Conservation (phyloP, 64 coral and sea anemone genomes). For the Montipora cactus region DNA sequence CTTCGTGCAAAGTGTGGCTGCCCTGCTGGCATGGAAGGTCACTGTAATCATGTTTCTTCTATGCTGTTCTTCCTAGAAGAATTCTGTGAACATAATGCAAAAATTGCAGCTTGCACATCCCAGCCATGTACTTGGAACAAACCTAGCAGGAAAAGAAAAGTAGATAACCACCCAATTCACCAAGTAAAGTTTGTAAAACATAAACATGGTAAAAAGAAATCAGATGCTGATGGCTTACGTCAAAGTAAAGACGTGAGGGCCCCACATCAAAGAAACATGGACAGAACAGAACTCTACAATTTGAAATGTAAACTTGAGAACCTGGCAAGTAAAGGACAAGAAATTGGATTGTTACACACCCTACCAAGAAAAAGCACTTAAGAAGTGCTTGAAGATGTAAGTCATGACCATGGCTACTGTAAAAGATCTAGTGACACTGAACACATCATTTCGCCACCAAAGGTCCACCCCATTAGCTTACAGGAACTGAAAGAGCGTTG, state of each 20-base stretch:
- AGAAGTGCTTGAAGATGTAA: slow-evolving; percentile 39
- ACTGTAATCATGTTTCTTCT: slow-evolving; percentile 57
- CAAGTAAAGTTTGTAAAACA: slow-evolving; percentile 49
- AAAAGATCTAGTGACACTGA: slow-evolving; percentile 28
- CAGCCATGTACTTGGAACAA: slow-evolving; percentile 38
- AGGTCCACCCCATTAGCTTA: slow-evolving; percentile 1
- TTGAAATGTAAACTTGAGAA: not conserved
- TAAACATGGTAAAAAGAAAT: slow-evolving; percentile 24
- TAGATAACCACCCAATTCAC: slow-evolving; percentile 1
- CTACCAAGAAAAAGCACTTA: slow-evolving; percentile 50
- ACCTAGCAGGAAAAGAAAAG: slow-evolving; percentile 42
- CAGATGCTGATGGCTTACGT: too few relatives aligned
- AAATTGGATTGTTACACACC: slow-evolving; percentile 40
- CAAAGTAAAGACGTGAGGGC: too few relatives aligned
- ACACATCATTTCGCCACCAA: slow-evolving; percentile 48
- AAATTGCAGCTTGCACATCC: slow-evolving; percentile 62
- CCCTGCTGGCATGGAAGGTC: slow-evolving; percentile 44
- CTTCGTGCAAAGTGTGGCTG: slow-evolving; percentile 57
- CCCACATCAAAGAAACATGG: too few relatives aligned
- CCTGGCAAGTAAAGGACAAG: not conserved
- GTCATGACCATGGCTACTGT: slow-evolving; percentile 29
- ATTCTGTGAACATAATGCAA: slow-evolving; percentile 28
- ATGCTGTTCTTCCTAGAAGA: slow-evolving; percentile 30
- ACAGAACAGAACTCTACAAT: too few relatives aligned
- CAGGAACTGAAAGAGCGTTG: not conserved